These are phyloP conservation scores for Danio rerio DNA, from an alignment of 2,113 vertebrate species.

Conservation along the genomic window GRCz12tu NC_133187.1:30422001-30422500, in stretches of 20 bases:
- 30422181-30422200: too few species aligned
- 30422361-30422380: not conserved
- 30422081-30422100: not conserved
- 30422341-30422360: not conserved
- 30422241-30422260: too few species aligned
- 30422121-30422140: not conserved
- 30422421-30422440: not conserved
- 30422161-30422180: not conserved
- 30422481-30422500: conserved; percentile 24
- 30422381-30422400: not conserved
- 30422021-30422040: not conserved
- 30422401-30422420: not conserved
- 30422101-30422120: not conserved
- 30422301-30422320: not conserved
- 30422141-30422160: not conserved
- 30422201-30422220: too few species aligned
- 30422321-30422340: not conserved
- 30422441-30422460: not conserved
- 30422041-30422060: not conserved
- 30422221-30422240: too few species aligned
- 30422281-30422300: not conserved
- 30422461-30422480: not conserved
- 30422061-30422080: not conserved
- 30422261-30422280: too few species aligned
- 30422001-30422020: not conserved